Evolutionary conservation across 1,140 invertebrate species (phyloP), one percentile per base, ranked within the genome.

Genomic region (Propsilocerus akamusi): DNA sequence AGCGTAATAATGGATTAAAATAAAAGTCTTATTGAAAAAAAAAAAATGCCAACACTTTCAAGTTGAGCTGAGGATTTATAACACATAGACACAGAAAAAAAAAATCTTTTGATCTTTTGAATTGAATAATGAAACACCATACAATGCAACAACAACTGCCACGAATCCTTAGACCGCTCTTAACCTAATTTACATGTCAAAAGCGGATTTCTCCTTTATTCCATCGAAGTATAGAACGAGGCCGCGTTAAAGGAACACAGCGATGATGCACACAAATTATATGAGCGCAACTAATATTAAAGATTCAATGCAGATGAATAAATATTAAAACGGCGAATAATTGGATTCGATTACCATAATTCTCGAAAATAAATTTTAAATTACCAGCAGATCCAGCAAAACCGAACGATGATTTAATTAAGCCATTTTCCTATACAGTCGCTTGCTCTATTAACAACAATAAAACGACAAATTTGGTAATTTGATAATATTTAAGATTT

Each of bases 401-500:
- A 20, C 34, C 2, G 34, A 41, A 41, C 34, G 22, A 41, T n/a
- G n/a, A n/a, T n/a, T 41, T 41, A 41, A 41, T 41, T 41, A 41
- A 41, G 34, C 34, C 34, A 41, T 41, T 17, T 41, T 41, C 10
- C n/a, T 30, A 30, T 8, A n/a, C 28, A 30, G 10, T 3, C n/a
- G 34, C 5, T 5, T 20, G 5, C 22, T 41, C 34, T 41, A 41
- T 41, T 41, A 41, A 41, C 34, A 41, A 41, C 17, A 41, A 41
- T 41, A 20, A 41, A 41, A 5, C 34, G 34, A 41, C 34, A 41
- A 41, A 41, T 41, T n/a, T n/a, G n/a, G 34, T 41, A 41, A 41
- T 41, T 41, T 41, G 34, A 41, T 41, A 41, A 41, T 14, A 41
- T 41, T n/a, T n/a, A n/a, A n/a, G n/a, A n/a, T n/a, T n/a, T n/a